phyloP scores from a whole-genome alignment of 2,113 vertebrate genomes.

The Dasyprocta punctata region DNA sequence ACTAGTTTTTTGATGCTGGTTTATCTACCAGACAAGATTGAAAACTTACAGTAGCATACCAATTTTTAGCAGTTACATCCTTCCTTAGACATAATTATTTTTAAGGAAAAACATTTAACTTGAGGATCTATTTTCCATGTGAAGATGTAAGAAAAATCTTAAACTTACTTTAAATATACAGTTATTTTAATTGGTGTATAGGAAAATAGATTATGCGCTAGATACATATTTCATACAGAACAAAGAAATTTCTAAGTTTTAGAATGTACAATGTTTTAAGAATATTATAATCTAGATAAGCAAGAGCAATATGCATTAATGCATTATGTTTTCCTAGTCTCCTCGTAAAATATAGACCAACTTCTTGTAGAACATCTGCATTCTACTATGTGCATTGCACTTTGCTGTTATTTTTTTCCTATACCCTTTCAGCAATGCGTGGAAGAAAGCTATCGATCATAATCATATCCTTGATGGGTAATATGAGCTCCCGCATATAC shows the following conservation, averaged over 20 bases:
- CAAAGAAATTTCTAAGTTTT: not conserved
- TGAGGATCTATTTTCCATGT: constrained; percentile 14
- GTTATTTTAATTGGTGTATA: not conserved
- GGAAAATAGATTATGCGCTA: not conserved
- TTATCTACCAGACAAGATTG: not conserved
- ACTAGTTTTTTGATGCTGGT: not conserved
- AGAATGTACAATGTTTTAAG: not conserved
- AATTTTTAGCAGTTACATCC: not conserved
- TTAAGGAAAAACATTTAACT: not conserved
- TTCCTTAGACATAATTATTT: not conserved
- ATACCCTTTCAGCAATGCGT: not conserved
- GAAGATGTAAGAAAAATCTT: not conserved
- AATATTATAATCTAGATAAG: not conserved
- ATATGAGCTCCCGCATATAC: not conserved
- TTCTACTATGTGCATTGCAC: not conserved
- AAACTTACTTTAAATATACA: constrained; percentile 2
- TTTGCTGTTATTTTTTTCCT: not conserved
- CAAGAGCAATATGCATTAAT: not conserved
- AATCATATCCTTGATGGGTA: not conserved
- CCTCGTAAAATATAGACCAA: not conserved
- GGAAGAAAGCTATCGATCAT: not conserved
- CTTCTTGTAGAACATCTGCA: not conserved
- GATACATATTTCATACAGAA: not conserved
- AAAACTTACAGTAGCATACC: not conserved
- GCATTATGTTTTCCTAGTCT: not conserved